These are phyloP conservation scores for Oligia fasciuncula DNA, from an alignment of 2,888 invertebrate species.

Conservation along the genomic window DNA sequence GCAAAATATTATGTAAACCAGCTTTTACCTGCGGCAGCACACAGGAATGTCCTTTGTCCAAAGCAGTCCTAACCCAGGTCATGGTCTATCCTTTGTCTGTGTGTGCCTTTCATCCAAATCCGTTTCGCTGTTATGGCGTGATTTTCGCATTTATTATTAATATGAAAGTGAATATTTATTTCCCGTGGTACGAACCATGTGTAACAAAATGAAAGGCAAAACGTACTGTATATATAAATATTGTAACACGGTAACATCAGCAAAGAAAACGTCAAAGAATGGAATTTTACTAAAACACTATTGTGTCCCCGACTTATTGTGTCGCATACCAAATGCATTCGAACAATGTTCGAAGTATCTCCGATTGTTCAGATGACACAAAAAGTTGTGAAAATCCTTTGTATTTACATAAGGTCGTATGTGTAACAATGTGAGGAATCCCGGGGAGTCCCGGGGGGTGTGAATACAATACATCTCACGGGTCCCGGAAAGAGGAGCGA, in stretches of 20 bases:
- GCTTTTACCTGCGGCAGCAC: background rate
- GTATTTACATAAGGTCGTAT: constrained; percentile 54
- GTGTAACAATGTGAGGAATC: constrained; percentile 52
- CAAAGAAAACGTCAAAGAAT: constrained; percentile 37
- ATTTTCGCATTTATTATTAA: background rate
- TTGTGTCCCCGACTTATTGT: constrained; percentile 38
- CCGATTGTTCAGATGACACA: constrained; percentile 51
- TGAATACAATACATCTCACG: constrained; percentile 38
- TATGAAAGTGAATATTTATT: background rate
- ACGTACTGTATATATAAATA: constrained; percentile 1
- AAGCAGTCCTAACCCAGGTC: background rate
- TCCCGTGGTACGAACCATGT: too few species aligned
- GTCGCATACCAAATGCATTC: constrained; percentile 48
- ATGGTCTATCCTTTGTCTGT: background rate
- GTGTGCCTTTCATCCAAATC: background rate
- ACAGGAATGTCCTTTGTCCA: background rate
- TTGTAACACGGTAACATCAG: background rate
- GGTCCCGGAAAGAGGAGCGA: constrained; percentile 25
- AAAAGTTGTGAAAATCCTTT: constrained; percentile 42
- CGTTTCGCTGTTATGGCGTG: background rate
- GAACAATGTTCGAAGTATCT: constrained; percentile 42
- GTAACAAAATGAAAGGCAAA: background rate
- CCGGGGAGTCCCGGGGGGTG: constrained; percentile 7
- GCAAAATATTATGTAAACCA: background rate
- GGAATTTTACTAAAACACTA: constrained; percentile 28